Conservation (phyloP, 2,797 vertebrate species). For the Pachyuromys duprasi region DNA sequence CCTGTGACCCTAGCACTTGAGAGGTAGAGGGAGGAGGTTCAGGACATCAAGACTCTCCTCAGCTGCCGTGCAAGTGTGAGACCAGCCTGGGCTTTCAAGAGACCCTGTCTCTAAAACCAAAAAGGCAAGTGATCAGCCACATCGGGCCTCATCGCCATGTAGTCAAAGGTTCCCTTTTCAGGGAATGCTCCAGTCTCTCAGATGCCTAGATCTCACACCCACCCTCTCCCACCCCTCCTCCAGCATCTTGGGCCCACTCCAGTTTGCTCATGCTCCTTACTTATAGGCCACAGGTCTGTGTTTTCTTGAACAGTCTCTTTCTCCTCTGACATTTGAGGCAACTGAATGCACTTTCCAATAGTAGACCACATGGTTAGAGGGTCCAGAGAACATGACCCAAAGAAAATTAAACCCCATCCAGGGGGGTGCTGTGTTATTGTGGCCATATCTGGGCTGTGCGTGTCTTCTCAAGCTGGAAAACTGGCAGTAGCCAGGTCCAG, state of each 20-base stretch:
- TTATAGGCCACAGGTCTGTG: neutral
- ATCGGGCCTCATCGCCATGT: fast-evolving
- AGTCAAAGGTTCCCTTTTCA: neutral
- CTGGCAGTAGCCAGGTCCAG: neutral
- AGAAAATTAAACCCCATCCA: neutral
- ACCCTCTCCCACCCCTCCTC: fast-evolving
- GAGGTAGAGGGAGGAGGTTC: neutral
- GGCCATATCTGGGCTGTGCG: neutral
- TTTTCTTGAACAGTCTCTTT: neutral
- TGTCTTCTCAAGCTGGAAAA: neutral
- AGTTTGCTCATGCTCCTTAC: neutral
- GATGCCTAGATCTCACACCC: too few relatives aligned
- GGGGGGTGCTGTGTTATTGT: neutral
- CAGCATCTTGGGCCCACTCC: neutral
- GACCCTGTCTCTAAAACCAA: neutral
- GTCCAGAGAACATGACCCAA: neutral
- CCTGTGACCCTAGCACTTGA: neutral
- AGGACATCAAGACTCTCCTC: neutral
- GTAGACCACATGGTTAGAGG: neutral
- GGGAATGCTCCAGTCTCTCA: neutral
- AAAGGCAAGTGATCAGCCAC: neutral
- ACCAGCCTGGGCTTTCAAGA: neutral
- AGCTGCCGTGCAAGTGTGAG: neutral
- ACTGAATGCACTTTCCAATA: neutral
- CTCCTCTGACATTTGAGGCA: neutral